These are phyloP conservation scores for Drosophila obscura DNA, from an alignment of 1,140 invertebrate genomes.

Conservation along the genomic window DNA sequence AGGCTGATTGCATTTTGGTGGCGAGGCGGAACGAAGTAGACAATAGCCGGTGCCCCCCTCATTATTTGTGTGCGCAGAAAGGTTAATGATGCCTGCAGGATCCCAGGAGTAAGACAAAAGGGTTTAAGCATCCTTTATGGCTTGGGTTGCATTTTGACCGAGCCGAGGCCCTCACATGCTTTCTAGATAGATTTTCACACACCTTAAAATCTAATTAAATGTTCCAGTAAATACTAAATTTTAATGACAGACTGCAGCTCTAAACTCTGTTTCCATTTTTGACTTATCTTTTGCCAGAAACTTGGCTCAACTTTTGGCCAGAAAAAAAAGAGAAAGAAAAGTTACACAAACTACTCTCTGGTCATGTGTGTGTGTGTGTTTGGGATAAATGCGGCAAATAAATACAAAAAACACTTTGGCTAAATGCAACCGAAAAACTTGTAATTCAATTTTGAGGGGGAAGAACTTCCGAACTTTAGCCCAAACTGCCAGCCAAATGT, in stretches of 20 bases:
- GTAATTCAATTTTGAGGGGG: constrained; percentile 71
- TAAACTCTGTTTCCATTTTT: constrained; percentile 16
- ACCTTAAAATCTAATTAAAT: not conserved
- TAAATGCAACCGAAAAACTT: constrained; percentile 75
- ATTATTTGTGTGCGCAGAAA: constrained; percentile 57
- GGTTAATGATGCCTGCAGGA: constrained; percentile 77
- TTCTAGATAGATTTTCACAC: not conserved
- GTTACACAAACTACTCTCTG: constrained; percentile 14
- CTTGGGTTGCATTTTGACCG: constrained; percentile 5
- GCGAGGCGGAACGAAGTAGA: constrained; percentile 49
- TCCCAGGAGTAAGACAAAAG: constrained; percentile 21
- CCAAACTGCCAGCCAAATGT: constrained; percentile 75
- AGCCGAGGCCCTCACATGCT: too few relatives aligned
- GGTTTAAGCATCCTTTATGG: constrained; percentile 12
- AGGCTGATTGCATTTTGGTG: constrained; percentile 44
- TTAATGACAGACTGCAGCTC: constrained; percentile 28
- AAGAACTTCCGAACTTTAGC: constrained; percentile 44
- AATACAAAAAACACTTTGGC: constrained; percentile 59
- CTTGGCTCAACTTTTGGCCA: constrained; percentile 53
- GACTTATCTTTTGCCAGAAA: constrained; percentile 46
- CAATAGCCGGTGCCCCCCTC: constrained; percentile 49
- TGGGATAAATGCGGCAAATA: constrained; percentile 47
- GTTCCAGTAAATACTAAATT: constrained; percentile 4
- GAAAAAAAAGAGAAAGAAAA: constrained; percentile 36
- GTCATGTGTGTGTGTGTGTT: constrained; percentile 59